Evolutionary conservation across 2,888 invertebrate genomes (phyloP).

Genomic region (Flexamia atlantica): DNA sequence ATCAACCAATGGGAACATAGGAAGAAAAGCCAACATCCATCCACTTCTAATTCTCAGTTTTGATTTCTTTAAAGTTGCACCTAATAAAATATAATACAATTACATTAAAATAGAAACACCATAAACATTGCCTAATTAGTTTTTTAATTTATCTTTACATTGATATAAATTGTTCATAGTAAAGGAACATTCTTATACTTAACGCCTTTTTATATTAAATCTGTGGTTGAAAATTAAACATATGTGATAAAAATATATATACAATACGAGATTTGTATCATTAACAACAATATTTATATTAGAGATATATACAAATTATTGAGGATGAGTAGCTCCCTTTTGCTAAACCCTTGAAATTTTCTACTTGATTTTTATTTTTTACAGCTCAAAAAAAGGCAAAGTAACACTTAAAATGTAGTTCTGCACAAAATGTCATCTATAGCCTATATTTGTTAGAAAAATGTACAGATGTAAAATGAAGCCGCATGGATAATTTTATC

Average conservation of each 20-base stretch:
- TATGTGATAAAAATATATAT: not conserved
- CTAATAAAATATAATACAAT: not conserved
- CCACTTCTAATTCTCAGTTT: not conserved
- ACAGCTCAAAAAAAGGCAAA: no score
- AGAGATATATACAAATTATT: conserved; percentile 11
- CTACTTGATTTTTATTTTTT: no score
- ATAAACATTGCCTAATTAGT: not conserved
- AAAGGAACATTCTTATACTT: not conserved
- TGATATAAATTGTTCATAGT: not conserved
- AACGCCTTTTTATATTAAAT: conserved; percentile 4
- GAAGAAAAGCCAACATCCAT: not conserved
- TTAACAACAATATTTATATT: not conserved
- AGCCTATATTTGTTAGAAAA: no score
- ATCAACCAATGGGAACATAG: not conserved
- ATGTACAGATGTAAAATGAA: no score
- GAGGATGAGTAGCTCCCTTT: not conserved
- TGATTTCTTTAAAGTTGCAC: not conserved
- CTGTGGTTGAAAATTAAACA: not conserved
- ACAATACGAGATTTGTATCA: not conserved
- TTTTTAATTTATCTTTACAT: not conserved
- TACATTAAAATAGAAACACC: not conserved
- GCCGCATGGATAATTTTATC: no score
- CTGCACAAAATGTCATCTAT: no score
- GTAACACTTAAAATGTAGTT: no score
- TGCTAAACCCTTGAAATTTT: not conserved